Conservation (phyloP, 2,797 vertebrate genomes). For the Eurystomus glaucurus region DNA sequence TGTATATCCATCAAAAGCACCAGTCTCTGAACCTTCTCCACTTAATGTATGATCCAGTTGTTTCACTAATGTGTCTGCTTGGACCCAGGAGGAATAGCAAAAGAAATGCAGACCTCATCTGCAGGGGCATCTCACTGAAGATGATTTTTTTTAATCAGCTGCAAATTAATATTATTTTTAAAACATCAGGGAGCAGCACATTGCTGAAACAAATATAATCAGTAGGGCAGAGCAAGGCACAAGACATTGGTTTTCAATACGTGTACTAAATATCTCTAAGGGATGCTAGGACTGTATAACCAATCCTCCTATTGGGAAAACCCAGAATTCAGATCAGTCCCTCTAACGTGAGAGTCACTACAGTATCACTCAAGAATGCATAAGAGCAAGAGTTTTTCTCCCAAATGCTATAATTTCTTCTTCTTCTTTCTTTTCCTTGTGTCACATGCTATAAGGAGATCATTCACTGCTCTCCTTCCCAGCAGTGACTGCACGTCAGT, state of each 20-base stretch:
- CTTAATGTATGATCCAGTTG: background rate
- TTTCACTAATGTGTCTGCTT: background rate
- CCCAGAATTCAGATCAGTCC: background rate
- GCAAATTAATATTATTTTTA: constrained; percentile 9
- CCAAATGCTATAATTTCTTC: background rate
- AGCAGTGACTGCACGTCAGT: background rate
- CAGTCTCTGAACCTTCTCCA: background rate
- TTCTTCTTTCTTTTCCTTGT: background rate
- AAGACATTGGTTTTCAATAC: background rate
- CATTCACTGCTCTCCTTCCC: background rate
- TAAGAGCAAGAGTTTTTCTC: background rate
- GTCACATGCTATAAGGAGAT: background rate
- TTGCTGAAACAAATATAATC: background rate
- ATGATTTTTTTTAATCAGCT: background rate
- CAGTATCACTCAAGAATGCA: background rate
- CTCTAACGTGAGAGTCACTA: background rate
- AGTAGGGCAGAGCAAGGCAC: background rate
- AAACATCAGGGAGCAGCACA: background rate
- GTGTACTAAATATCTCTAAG: background rate
- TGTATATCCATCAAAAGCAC: background rate
- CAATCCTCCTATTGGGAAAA: background rate
- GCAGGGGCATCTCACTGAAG: background rate
- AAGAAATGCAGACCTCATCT: background rate
- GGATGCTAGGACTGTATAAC: background rate
- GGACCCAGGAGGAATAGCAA: background rate